phyloP scores from a whole-genome alignment of 1,140 invertebrate genomes.

The Cardiocondyla obscurior region DNA sequence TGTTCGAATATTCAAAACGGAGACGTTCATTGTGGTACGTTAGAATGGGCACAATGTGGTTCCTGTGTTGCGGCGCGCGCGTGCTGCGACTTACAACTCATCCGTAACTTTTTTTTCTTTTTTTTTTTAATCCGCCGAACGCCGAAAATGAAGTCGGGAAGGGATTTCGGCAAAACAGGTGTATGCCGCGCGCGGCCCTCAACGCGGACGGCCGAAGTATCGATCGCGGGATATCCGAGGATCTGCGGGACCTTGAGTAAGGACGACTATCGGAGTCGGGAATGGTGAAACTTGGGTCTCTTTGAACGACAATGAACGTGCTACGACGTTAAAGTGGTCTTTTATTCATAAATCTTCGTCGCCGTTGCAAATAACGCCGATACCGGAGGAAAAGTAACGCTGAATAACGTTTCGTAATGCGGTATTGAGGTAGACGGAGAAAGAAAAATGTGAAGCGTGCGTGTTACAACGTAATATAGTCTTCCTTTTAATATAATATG shows the following conservation, averaged over 20 bases:
- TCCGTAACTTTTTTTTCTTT: conserved; percentile 70
- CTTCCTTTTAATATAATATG: conserved; percentile 83
- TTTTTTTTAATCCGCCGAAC: conserved; percentile 69
- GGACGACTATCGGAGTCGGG: conserved; percentile 15
- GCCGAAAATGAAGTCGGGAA: conserved; percentile 32
- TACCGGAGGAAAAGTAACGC: conserved; percentile 30
- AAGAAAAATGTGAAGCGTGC: conserved; percentile 63
- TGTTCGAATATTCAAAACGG: conserved; percentile 77
- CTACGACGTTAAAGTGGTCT: conserved; percentile 46
- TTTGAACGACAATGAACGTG: conserved; percentile 43
- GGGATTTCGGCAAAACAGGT: conserved; percentile 32
- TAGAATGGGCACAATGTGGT: conserved; percentile 66
- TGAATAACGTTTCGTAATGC: conserved; percentile 35
- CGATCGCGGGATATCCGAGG: background rate
- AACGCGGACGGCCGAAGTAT: background rate
- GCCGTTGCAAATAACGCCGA: conserved; percentile 27
- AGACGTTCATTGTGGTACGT: conserved; percentile 73
- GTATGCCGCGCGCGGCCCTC: background rate
- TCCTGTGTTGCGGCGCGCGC: conserved; percentile 71
- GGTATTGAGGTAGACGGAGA: conserved; percentile 42
- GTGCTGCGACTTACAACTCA: conserved; percentile 72
- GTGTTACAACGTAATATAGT: conserved; percentile 82
- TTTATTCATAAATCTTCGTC: conserved; percentile 45
- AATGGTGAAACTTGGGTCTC: conserved; percentile 30
- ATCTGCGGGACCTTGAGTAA: conserved; percentile 7